phyloP scores from a whole-genome alignment of 2,797 vertebrate genomes.

The Notolepis coatsorum region DNA sequence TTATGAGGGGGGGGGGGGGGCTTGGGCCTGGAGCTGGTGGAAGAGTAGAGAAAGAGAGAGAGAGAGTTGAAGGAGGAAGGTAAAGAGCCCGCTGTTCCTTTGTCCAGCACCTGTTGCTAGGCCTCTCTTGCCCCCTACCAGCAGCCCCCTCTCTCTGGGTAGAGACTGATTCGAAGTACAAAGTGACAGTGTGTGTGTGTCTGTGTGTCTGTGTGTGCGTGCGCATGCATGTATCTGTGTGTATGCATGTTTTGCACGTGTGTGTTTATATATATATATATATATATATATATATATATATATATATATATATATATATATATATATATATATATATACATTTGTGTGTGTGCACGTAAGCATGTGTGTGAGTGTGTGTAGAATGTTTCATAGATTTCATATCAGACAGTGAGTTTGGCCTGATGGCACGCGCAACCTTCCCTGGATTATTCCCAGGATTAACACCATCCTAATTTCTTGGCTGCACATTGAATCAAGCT shows the following conservation, averaged over 20 bases:
- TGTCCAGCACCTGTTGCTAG: slow-evolving; percentile 79
- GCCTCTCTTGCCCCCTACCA: slow-evolving; percentile 62
- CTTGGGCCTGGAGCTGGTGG: slow-evolving; percentile 22
- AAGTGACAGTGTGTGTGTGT: slow-evolving; percentile 22
- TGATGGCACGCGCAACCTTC: background rate
- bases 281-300: no score
- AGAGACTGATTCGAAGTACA: slow-evolving; percentile 46
- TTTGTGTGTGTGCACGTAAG: background rate
- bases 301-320: background rate
- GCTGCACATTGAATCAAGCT: background rate
- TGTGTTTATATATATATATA: background rate
- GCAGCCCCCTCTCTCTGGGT: slow-evolving; percentile 35
- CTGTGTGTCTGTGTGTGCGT: background rate
- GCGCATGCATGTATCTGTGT: background rate
- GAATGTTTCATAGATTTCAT: slow-evolving; percentile 1
- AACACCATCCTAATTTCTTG: no score
- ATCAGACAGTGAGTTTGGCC: background rate
- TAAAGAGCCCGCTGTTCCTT: slow-evolving; percentile 76
- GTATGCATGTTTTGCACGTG: background rate
- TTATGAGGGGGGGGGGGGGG: slow-evolving; percentile 38
- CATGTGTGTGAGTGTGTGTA: background rate
- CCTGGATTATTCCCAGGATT: no score
- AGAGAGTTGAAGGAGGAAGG: slow-evolving; percentile 60
- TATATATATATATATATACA: background rate
- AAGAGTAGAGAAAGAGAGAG: slow-evolving; percentile 25